Evolutionary conservation across 2,888 invertebrate genomes (phyloP).

Genomic region (Lycaena phlaeas): DNA sequence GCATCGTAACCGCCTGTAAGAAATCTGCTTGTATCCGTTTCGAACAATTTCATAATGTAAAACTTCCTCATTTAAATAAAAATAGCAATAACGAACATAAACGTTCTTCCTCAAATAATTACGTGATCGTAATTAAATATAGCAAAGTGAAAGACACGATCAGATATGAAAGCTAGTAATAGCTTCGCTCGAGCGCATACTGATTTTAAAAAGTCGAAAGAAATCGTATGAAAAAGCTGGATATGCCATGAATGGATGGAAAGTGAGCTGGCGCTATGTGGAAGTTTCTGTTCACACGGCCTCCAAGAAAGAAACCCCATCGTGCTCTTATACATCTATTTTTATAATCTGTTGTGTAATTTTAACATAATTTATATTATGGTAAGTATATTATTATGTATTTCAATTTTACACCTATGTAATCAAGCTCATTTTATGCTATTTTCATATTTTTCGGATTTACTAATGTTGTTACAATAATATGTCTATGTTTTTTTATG

Average conservation of each 20-base stretch:
- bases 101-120: constrained; percentile 4
- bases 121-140: constrained; percentile 10
- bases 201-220: constrained; percentile 51
- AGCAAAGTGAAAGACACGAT: constrained; percentile 25
- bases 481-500: too few species aligned
- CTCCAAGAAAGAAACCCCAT: constrained; percentile 19
- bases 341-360: constrained; percentile 1
- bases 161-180: constrained; percentile 56
- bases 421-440: too few species aligned
- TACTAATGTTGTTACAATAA: too few species aligned
- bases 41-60: constrained; percentile 16
- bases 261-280: constrained; percentile 56
- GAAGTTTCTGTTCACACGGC: constrained; percentile 66
- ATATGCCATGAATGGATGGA: constrained; percentile 68
- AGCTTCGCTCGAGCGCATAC: constrained; percentile 33
- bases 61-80: constrained; percentile 15
- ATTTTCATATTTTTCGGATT: too few species aligned
- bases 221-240: constrained; percentile 64
- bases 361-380: not conserved
- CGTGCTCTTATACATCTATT: constrained; percentile 1
- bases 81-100: not conserved
- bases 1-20: constrained; percentile 20
- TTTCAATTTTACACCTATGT: too few species aligned
- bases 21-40: constrained; percentile 22
- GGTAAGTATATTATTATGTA: too few species aligned